Percentiles rank a stretch among this genome's conserved stretches.
Conservation (phyloP, 2,888 invertebrate species). For the Tiliacea citrago region DNA sequence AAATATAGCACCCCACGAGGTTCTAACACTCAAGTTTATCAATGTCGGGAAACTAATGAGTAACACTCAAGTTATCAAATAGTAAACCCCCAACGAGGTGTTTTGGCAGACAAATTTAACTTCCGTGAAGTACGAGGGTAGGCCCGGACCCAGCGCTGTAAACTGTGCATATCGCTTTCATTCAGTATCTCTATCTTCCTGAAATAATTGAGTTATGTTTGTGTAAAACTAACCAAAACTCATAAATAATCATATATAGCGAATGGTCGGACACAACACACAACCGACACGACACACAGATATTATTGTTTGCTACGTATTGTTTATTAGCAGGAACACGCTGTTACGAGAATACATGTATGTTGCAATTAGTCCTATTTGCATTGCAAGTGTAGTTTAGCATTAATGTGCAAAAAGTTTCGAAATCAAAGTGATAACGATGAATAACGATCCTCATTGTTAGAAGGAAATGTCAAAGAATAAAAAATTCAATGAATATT, state of each 20-base stretch:
- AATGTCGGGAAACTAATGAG: conserved; percentile 66
- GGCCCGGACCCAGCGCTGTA: neutral
- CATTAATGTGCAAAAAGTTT: conserved; percentile 21
- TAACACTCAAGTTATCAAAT: conserved; percentile 60
- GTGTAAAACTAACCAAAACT: conserved; percentile 5
- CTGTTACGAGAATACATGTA: conserved; percentile 11
- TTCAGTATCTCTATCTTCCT: conserved; percentile 15
- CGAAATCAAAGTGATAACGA: neutral
- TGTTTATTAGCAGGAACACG: conserved; percentile 16
- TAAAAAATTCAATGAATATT: conserved; percentile 66
- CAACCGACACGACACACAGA: conserved; percentile 5
- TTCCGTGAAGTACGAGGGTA: conserved; percentile 36
- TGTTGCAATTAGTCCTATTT: conserved; percentile 13
- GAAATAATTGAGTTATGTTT: conserved; percentile 15
- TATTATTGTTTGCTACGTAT: conserved; percentile 25
- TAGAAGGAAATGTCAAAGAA: conserved; percentile 25
- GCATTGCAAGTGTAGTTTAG: conserved; percentile 20
- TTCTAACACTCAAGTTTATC: conserved; percentile 60
- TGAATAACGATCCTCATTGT: conserved; percentile 12
- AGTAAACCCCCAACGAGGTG: conserved; percentile 48
- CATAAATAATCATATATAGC: conserved; percentile 33
- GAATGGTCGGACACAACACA: neutral
- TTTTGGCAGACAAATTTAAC: conserved; percentile 54
- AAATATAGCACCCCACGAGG: conserved; percentile 53
- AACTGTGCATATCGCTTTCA: conserved; percentile 13